Percentiles rank a stretch among this genome's conserved stretches.
phyloP scores from a whole-genome alignment of 2,113 vertebrate genomes.

The Bungarus multicinctus region DNA sequence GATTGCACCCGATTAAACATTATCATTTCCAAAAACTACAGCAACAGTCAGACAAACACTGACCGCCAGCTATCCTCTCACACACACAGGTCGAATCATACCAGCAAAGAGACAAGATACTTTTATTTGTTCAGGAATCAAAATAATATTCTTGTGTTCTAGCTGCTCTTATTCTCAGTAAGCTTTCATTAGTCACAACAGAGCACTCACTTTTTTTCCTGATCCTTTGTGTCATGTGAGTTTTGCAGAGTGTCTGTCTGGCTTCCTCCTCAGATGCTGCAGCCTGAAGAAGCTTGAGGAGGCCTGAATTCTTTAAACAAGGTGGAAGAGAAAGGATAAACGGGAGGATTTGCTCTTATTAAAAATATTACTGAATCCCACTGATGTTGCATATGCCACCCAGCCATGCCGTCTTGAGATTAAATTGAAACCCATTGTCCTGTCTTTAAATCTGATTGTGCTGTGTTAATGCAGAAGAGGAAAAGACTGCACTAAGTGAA shows the following conservation, averaged over 20 bases:
- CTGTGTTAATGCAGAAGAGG: background rate
- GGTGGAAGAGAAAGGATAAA: background rate
- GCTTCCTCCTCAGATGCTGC: conserved; percentile 63
- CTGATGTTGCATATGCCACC: background rate
- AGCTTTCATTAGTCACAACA: background rate
- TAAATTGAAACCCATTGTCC: background rate
- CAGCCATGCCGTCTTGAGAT: background rate
- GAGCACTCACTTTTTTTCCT: conserved; percentile 68
- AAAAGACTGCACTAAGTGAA: too few relatives aligned
- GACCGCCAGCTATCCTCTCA: background rate
- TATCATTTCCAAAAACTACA: background rate
- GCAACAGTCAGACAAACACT: too few relatives aligned
- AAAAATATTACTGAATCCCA: background rate
- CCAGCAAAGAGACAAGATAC: too few relatives aligned
- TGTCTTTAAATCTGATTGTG: background rate
- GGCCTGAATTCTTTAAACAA: conserved; percentile 80
- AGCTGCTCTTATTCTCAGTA: background rate
- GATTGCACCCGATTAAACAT: background rate
- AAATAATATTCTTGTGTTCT: background rate
- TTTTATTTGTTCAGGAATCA: background rate
- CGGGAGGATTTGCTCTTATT: background rate
- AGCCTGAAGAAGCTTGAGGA: conserved; percentile 82
- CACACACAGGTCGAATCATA: background rate
- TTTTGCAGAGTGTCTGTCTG: conserved; percentile 38
- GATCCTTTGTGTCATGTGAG: conserved; percentile 51